Base-by-base conservation (phyloP, 1,140 invertebrate species). In the Danaus melanippus region DNA sequence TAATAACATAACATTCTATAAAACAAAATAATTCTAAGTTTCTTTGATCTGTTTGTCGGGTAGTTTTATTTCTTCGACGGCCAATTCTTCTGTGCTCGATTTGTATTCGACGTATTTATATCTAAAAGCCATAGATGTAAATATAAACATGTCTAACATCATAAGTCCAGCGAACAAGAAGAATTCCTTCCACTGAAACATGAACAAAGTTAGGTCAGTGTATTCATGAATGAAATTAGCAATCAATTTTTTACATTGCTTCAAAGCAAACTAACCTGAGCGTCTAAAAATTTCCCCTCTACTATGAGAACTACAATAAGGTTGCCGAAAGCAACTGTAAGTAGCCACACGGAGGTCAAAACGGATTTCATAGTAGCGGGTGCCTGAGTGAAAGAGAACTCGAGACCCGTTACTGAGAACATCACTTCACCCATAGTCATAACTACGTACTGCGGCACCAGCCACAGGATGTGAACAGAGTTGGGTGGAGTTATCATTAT, bases 321-420 rank as follows among this genome's bases (percentile, higher is more conserved):
- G 87, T 98, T 97, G 11, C 97, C 97, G 71, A 98, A 90, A 0
- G 97, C 95, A 1, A 94, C 93, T 0, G 96, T 98, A 0, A 98
- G 78, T 7, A 97, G 87, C 95, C 96, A 98, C 0, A 91, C 90
- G 2, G 97, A 95, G 80, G 95, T 93, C 1, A 99, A 69, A 0
- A 99, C 91, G 0, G 96, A 96, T 76, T 97, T 98, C 96, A 98
- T 97, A 58, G 91, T 92, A 2, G 85, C 72, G 0, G 97, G 97
- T 7, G 96, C 94, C 88, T 98, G 91, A 0, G 92, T 92, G 79
- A 97, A 98, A 0, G 95, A 95, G 87, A 98, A 98, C 68, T 97
- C 93, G 0, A 98, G 86, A 0, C 96, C 97, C 0, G 96, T 98
- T 5, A 98, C 91, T 0, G 95, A 96, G 78, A 97, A 97, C 91